Percentiles rank a stretch among this genome's conserved stretches.
These are phyloP conservation scores for Patiria pectinifera DNA, from an alignment of 53 echinoderm and acorn worm species.

Conservation along the genomic window DNA sequence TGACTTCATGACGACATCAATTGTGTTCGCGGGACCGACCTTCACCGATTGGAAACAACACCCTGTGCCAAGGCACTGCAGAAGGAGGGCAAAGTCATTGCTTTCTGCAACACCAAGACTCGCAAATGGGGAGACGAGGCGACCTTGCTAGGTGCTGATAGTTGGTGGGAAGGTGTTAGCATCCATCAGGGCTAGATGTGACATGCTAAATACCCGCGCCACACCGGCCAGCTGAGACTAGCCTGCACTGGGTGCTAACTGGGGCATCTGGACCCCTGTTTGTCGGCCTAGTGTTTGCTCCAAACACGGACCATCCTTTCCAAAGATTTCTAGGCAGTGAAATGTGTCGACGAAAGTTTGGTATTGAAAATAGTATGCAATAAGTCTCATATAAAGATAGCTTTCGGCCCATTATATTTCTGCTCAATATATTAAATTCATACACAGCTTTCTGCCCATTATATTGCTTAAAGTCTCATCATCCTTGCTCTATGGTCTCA, in stretches of 20 bases:
- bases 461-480: no score
- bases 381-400: no score
- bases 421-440: no score
- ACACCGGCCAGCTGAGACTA: constrained; percentile 49
- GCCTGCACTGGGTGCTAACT: constrained; percentile 24
- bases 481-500: no score
- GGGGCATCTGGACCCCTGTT: constrained; percentile 22
- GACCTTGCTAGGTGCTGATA: constrained; percentile 43
- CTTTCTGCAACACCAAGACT: constrained; percentile 12
- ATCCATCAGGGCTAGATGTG: constrained; percentile 20
- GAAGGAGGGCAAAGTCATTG: not conserved
- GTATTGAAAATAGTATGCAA: not conserved
- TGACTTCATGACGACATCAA: no score
- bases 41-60: constrained; percentile 5
- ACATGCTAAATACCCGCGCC: not conserved
- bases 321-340: not conserved
- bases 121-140: constrained; percentile 10
- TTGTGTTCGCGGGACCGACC: not conserved
- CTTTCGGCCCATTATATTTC: no score
- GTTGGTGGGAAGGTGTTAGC: constrained; percentile 26
- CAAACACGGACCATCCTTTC: constrained; percentile 9
- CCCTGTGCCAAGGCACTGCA: not conserved
- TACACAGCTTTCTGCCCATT: no score
- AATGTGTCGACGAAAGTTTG: not conserved
- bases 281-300: not conserved